Evolutionary conservation across 2,888 invertebrate genomes (phyloP).

Genomic region (Pseudococcus jackbeardsleyi): DNA sequence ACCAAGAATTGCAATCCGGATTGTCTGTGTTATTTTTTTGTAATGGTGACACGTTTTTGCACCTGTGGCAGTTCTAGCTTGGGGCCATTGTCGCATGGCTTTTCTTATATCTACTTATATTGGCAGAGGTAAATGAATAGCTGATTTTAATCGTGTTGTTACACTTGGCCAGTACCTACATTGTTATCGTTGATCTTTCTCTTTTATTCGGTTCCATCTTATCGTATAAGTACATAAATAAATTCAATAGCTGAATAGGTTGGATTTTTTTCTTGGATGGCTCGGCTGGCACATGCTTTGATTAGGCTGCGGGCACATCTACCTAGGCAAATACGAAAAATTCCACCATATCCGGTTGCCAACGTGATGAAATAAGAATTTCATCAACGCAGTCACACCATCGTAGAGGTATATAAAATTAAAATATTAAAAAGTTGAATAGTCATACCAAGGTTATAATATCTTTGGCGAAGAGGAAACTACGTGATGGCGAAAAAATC

Average conservation of each 20-base stretch:
- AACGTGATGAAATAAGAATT: background rate
- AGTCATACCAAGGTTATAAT: constrained; percentile 15
- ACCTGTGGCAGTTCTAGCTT: constrained; percentile 25
- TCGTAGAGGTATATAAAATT: background rate
- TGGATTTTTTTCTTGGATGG: background rate
- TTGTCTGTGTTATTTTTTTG: background rate
- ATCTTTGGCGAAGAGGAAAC: background rate
- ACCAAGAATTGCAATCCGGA: no score
- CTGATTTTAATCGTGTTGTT: constrained; percentile 41
- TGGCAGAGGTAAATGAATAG: background rate
- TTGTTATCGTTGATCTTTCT: constrained; percentile 21
- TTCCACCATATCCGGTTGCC: constrained; percentile 30
- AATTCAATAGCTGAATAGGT: constrained; percentile 26
- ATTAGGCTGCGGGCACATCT: background rate
- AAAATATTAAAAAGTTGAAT: background rate
- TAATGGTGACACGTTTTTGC: constrained; percentile 48
- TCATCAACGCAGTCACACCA: background rate
- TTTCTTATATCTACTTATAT: background rate
- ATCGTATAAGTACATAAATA: background rate
- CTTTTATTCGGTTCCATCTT: constrained; percentile 22
- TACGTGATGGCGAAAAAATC: constrained; percentile 16
- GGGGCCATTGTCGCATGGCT: constrained; percentile 20
- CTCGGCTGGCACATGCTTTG: background rate
- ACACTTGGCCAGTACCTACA: background rate
- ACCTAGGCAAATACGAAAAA: background rate